Evolutionary conservation across 2,888 invertebrate genomes (phyloP).

Genomic region (Polymixis flavicincta): DNA sequence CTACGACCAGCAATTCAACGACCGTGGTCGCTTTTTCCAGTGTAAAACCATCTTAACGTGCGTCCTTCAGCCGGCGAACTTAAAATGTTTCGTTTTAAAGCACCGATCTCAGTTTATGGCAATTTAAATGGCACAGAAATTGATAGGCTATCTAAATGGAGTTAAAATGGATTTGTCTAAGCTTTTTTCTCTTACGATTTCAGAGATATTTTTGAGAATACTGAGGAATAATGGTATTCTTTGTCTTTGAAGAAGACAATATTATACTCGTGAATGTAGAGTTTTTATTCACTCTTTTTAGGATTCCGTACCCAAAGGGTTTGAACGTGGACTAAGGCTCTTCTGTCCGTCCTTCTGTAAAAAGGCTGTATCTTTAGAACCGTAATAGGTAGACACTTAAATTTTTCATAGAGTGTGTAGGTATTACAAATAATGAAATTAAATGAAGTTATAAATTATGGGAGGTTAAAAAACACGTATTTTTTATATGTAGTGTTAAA

Average conservation of each 20-base stretch:
- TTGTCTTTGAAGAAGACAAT: constrained; percentile 17
- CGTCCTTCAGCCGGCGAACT: constrained; percentile 52
- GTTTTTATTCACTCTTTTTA: constrained; percentile 16
- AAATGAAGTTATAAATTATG: background rate
- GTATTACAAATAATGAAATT: background rate
- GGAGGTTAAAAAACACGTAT: too few relatives aligned
- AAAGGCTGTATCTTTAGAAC: too few relatives aligned
- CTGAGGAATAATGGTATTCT: constrained; percentile 17
- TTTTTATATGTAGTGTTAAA: too few relatives aligned
- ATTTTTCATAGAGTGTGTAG: background rate
- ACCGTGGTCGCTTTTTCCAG: background rate
- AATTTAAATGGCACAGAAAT: constrained; percentile 64
- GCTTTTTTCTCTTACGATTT: constrained; percentile 51
- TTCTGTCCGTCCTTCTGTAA: background rate
- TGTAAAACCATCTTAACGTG: constrained; percentile 23
- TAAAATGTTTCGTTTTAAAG: constrained; percentile 67
- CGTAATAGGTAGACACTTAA: background rate
- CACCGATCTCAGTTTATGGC: constrained; percentile 63
- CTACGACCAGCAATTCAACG: background rate
- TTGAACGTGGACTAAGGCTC: background rate
- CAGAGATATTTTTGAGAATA: constrained; percentile 32
- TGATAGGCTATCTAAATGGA: constrained; percentile 64
- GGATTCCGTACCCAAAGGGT: background rate
- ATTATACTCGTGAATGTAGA: constrained; percentile 6
- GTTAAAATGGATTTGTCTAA: constrained; percentile 54